Evolutionary conservation across 2,113 vertebrate genomes (phyloP), one percentile per base, ranked within the genome.

Genomic region (Macrotus californicus): DNA sequence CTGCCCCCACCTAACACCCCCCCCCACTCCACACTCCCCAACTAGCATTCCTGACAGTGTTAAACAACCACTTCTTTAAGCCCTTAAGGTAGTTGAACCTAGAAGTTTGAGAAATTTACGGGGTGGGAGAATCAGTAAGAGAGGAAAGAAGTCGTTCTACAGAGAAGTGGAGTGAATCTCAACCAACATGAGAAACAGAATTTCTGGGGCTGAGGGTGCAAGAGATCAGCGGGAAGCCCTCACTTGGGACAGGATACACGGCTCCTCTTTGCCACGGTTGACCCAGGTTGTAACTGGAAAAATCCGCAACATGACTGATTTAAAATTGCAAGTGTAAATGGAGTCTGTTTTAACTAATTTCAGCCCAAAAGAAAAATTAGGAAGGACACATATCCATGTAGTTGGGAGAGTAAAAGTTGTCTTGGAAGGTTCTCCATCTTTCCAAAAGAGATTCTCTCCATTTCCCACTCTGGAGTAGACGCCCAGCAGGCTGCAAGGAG

Each of bases 51-150:
- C 70, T 22, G 66, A 75, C 2, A 2, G 7, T n/a, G 64, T 36
- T 92, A 43, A 88, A 91, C 31, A 91, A 54, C 13, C 9, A 0
- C 54, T 69, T 92, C 50, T 89, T 94, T 7, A 85, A 89, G 52
- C 48, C 73, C 15, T 61, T 41, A 48, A 64, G 34, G n/a, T 77
- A 24, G 50, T 36, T 26, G 72, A 80, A 86, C 50, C n/a, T 43
- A 79, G 22, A 87, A 24, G 24, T 66, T 12, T 83, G 54, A 95
- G 73, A 77, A 85, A 64, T 92, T 16, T 34, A 46, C 21, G 7
- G 16, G n/a, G 36, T 73, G 34, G 34, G 39, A 83, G 41, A 95
- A 87, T 61, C 24, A n/a, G 50, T 26, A 56, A 80, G 48, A 52
- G 36, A 9, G 39, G 29, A 66, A 93, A 93, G 34, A 73, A 77